phyloP scores from a whole-genome alignment of 2,888 invertebrate genomes.

The Lymantria monacha region DNA sequence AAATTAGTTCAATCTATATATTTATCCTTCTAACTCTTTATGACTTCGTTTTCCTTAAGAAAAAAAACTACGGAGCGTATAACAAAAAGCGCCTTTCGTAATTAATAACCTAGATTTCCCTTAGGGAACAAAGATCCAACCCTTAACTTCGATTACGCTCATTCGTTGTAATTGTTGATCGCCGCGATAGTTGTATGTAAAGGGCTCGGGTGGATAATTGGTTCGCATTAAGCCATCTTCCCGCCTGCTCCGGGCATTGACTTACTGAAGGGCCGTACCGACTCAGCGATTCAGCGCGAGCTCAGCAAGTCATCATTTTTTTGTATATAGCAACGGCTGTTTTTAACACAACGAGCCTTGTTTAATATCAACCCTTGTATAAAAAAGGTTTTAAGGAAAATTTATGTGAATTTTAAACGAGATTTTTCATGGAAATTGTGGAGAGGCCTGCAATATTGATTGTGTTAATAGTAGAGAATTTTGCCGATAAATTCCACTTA shows the following conservation, averaged over 20 bases:
- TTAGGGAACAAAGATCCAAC: conserved; percentile 21
- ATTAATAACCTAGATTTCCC: conserved; percentile 28
- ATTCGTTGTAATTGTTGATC: conserved; percentile 25
- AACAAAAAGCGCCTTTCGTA: conserved; percentile 23
- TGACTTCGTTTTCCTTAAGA: conserved; percentile 1
- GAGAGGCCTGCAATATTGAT: conserved; percentile 17
- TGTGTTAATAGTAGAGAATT: conserved; percentile 19
- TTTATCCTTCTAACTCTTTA: conserved; percentile 2
- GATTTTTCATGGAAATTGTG: conserved; percentile 9
- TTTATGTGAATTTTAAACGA: conserved; percentile 22
- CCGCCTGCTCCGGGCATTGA: conserved; percentile 41
- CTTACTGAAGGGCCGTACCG: conserved; percentile 35
- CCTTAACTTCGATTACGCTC: conserved; percentile 24
- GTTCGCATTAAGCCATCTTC: conserved; percentile 39
- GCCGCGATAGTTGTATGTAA: conserved; percentile 28
- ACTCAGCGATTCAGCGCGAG: conserved; percentile 26
- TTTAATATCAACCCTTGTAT: conserved; percentile 25
- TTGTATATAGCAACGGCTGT: conserved; percentile 31
- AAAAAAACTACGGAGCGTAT: conserved; percentile 2
- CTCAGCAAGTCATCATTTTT: conserved; percentile 29
- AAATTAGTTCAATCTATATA: not conserved
- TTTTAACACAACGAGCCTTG: conserved; percentile 25
- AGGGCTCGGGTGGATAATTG: conserved; percentile 39
- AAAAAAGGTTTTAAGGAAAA: conserved; percentile 27
- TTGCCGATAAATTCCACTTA: conserved; percentile 18